These are phyloP conservation scores for Hemitrygon akajei DNA, from an alignment of 2,797 vertebrate species.

Conservation along the genomic window DNA sequence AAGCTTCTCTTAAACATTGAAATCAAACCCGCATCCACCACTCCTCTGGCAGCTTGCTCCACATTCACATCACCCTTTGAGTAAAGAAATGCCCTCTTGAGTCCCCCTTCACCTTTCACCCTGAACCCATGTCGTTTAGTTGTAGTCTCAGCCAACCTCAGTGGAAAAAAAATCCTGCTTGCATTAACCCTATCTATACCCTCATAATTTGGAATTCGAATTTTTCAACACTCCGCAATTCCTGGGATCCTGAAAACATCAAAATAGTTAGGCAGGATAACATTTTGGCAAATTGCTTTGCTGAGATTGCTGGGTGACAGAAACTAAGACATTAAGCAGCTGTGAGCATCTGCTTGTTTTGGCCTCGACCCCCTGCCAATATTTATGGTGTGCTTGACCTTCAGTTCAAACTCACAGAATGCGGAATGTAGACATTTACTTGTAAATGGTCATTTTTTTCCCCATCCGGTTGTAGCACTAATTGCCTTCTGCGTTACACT, in stretches of 20 bases:
- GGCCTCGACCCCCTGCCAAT: constrained; percentile 43
- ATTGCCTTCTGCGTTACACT: neutral
- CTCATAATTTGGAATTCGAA: neutral
- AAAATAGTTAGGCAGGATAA: neutral
- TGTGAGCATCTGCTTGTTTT: constrained; percentile 14
- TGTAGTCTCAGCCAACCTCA: too few relatives aligned
- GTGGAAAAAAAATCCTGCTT: too few relatives aligned
- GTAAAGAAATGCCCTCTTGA: too few relatives aligned
- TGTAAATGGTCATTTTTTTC: constrained; percentile 2
- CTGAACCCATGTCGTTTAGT: too few relatives aligned
- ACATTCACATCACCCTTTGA: too few relatives aligned
- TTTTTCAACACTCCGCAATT: constrained; percentile 3
- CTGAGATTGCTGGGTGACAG: neutral
- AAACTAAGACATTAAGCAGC: constrained; percentile 18
- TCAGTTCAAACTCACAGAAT: constrained; percentile 46
- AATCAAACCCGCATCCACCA: too few relatives aligned
- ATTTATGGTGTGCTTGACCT: constrained; percentile 56
- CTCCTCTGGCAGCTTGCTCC: too few relatives aligned
- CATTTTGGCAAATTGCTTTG: neutral
- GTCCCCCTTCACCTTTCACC: too few relatives aligned
- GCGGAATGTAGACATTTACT: constrained; percentile 30
- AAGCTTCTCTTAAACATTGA: too few relatives aligned
- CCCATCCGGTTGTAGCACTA: neutral
- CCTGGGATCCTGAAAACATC: neutral
- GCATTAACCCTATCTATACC: too few relatives aligned